phyloP scores from a whole-genome alignment of 2,113 vertebrate species.

The Formicarius rufipectus region DNA sequence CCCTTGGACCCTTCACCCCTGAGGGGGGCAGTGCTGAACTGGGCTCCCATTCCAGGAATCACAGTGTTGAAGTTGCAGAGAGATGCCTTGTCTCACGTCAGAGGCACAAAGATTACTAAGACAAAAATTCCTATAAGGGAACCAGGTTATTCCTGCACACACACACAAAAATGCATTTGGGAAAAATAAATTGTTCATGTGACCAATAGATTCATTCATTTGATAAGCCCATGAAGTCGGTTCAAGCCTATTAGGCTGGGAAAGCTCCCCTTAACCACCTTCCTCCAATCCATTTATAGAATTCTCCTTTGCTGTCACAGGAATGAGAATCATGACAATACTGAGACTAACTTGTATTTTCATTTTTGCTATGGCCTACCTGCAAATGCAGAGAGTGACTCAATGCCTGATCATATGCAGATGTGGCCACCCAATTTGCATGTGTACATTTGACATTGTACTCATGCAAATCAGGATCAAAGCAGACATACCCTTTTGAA shows the following conservation, averaged over 20 bases:
- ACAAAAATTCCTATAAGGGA: background rate
- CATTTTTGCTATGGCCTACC: background rate
- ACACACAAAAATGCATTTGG: background rate
- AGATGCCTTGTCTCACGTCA: background rate
- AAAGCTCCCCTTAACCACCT: background rate
- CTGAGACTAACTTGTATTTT: background rate
- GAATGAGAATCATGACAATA: background rate
- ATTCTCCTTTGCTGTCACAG: background rate
- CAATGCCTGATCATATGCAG: background rate
- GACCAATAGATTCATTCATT: background rate
- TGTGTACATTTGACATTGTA: background rate
- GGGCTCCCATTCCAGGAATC: background rate
- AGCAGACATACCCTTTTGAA: background rate
- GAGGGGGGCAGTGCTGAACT: background rate
- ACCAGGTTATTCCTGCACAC: background rate
- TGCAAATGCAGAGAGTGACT: background rate
- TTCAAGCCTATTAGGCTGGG: background rate
- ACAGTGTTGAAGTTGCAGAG: background rate
- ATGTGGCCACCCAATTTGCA: background rate
- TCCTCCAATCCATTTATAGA: background rate
- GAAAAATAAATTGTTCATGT: background rate
- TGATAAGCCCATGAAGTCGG: background rate
- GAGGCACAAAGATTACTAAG: background rate
- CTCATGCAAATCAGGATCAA: background rate
- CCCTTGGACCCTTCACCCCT: background rate